phyloP scores from a whole-genome alignment of 2,888 invertebrate species.

The Limnephilus auricula region DNA sequence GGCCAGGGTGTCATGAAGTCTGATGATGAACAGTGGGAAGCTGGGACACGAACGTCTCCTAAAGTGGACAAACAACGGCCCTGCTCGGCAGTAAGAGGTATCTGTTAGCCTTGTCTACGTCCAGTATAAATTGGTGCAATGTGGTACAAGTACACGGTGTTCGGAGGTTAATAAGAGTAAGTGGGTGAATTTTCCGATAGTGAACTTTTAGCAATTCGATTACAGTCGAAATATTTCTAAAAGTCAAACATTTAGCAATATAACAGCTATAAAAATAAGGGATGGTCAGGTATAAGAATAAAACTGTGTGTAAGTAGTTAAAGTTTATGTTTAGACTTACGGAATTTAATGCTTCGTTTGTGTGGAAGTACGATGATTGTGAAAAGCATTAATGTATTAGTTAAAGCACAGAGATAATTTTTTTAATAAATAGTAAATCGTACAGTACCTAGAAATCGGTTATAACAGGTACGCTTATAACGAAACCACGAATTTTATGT shows the following conservation, averaged over 20 bases:
- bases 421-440: too few species aligned
- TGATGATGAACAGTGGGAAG: conserved; percentile 44
- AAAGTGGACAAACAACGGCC: not conserved
- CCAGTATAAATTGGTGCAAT: not conserved
- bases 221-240: too few species aligned
- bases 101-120: not conserved
- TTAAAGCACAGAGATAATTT: too few species aligned
- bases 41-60: conserved; percentile 55
- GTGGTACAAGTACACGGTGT: not conserved
- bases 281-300: too few species aligned
- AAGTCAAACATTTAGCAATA: too few species aligned
- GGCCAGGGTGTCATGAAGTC: conserved; percentile 15
- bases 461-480: not conserved
- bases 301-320: too few species aligned
- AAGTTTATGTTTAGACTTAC: too few species aligned
- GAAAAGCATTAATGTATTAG: too few species aligned
- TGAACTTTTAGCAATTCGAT: too few species aligned
- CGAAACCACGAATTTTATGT: not conserved
- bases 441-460: not conserved
- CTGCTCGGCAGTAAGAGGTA: not conserved
- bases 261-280: too few species aligned
- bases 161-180: not conserved
- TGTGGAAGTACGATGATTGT: too few species aligned
- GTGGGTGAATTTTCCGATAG: not conserved
- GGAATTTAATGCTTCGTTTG: too few species aligned